Base-by-base conservation (phyloP, 2,888 invertebrate genomes). In the Cryptosula pallasiana region DNA sequence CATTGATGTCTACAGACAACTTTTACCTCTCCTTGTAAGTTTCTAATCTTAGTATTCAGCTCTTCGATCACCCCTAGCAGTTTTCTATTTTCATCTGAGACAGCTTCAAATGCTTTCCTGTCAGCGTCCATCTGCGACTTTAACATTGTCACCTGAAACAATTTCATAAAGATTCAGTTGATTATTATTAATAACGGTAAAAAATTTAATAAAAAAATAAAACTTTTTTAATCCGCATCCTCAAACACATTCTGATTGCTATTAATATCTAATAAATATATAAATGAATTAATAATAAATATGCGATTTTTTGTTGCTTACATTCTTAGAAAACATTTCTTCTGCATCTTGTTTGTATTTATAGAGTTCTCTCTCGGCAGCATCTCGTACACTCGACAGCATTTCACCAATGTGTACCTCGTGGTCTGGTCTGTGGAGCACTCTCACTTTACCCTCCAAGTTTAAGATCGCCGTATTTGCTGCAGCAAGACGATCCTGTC, bases 121-220 rank as follows among this genome's bases (percentile, higher is more conserved):
- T 81, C 79, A 70, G 77, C 77, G 70, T 82, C 79, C 74, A 81
- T 78, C 70, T 82, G 81, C n/a, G 78, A 77, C 74, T 81, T 81
- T 71, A 82, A 72, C 0, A 78, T 78, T 29, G 78, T 75, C 69
- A 82, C 76, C 79, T 81, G 75, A 0, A 35, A 23, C 45, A 20
- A 45, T 45, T 13, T n/a, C n/a, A n/a, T n/a, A n/a, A n/a, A n/a
- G n/a, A n/a, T n/a, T n/a, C n/a, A n/a, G n/a, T n/a, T n/a, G n/a
- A n/a, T n/a, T n/a, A n/a, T n/a, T n/a, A n/a, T n/a, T n/a, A n/a
- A n/a, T n/a, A n/a, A n/a, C n/a, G n/a, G n/a, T n/a, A n/a, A n/a
- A n/a, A n/a, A n/a, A n/a, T n/a, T n/a, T n/a, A n/a, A n/a, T n/a
- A n/a, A n/a, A n/a, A n/a, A n/a, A n/a, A n/a, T n/a, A n/a, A n/a